Evolutionary conservation across 2,113 vertebrate species (phyloP), one percentile per base, ranked within the genome.

Genomic region (Phrynosoma blainvillii): DNA sequence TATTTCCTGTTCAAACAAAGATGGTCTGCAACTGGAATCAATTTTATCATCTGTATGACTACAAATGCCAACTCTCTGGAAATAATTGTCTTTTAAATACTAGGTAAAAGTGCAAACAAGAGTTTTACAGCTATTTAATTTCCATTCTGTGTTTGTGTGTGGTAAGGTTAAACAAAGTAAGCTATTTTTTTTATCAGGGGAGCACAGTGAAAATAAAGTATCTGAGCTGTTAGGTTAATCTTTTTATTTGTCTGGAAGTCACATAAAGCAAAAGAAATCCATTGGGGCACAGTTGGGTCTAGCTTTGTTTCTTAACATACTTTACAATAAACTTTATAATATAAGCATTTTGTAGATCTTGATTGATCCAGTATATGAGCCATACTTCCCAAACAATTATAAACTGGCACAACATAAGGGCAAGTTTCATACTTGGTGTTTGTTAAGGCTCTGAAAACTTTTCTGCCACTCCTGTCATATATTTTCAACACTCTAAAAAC

Each of bases 1-100:
- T 92, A 94, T 95, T 96, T 96, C 93, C 89, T 95, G 95, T 93
- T 92, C 90, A 94, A 88, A 95, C 92, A 95, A 96, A 92, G 91
- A 96, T 85, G 81, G 87, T 84, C 92, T 82, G 71, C 83, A 85
- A 93, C 90, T 95, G 94, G 94, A 96, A 96, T 95, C 82, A 96
- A 92, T 96, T 95, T 94, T 79, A 94, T 94, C 88, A 93, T 94
- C 94, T 95, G 89, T 91, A 91, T 52, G 84, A 88, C 90, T 94
- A 88, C 79, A 92, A 88, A 91, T 92, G 94, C 92, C 93, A 95
- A 92, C 90, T 93, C 96, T 95, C 95, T 96, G 92, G 95, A 96
- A 95, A 92, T 94, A 95, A 96, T 79, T 82, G 90, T 87, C 78
- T 90, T 94, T 94, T 95, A 95, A 96, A 93, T 93, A 94, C 83